Conservation (phyloP, 2,888 invertebrate species). For the Drosophila atripex region DNA sequence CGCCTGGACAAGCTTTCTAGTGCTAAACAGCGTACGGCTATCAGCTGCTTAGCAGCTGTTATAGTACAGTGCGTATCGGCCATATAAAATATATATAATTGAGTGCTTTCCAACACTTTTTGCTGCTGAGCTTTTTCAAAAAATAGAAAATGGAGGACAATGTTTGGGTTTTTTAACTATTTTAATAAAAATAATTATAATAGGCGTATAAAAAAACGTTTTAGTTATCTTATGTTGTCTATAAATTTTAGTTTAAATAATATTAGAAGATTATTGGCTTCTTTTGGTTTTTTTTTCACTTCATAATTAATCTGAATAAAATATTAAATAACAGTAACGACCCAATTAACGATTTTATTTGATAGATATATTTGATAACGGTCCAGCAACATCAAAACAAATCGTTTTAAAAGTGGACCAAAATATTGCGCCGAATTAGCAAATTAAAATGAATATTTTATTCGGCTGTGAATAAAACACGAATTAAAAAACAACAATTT, state of each 20-base stretch:
- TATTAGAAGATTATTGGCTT: too few relatives aligned
- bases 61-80: not conserved
- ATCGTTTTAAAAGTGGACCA: conserved; percentile 37
- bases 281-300: too few relatives aligned
- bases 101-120: not conserved
- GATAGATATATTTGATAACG: conserved; percentile 7
- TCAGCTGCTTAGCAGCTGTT: conserved; percentile 1
- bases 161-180: not conserved
- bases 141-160: not conserved
- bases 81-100: not conserved
- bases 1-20: conserved; percentile 1
- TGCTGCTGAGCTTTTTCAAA: not conserved
- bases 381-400: conserved; percentile 24
- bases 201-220: too few relatives aligned
- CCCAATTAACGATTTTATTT: not conserved
- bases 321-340: not conserved
- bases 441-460: conserved; percentile 35
- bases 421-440: conserved; percentile 13
- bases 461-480: conserved; percentile 21
- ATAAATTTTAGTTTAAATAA: too few relatives aligned
- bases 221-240: not conserved
- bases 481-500: conserved; percentile 21
- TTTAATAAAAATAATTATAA: not conserved
- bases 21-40: not conserved
- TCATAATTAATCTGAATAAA: too few relatives aligned